Evolutionary conservation across 2,797 vertebrate species (phyloP), one percentile per base, ranked within the genome.

Genomic region (Catharus ustulatus): DNA sequence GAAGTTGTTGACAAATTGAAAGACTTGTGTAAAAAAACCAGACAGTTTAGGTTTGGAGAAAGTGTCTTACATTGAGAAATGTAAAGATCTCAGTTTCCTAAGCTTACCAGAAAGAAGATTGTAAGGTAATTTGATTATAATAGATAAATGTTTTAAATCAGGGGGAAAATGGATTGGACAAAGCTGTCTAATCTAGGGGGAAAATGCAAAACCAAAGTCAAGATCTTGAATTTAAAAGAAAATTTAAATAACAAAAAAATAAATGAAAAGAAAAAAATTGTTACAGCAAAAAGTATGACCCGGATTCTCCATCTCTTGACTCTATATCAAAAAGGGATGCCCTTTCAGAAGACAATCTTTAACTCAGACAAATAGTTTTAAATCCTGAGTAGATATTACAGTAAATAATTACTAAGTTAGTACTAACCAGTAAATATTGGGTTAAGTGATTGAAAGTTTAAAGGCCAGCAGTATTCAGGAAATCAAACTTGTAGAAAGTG

Each of bases 281-380:
- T 4, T 61, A 3, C n/a, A 61, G 26, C 29, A 36, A 49, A 71
- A 83, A 40, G 4, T 24, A 58, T 0, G 0, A 81, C 9, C 4
- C 73, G 30, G 4, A 72, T 78, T 84, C 30, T 90, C 15, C 4
- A 46, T 12, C 13, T 77, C 10, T 59, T 29, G 55, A 48, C 9
- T 79, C 36, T 58, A 0, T 24, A 34, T 57, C 15, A 75, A 84
- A 79, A 61, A 4, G 8, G 0, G 10, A 9, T 68, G 16, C 1
- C 43, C n/a, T 36, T 83, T 77, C 61, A 74, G 66, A 73, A 81
- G 38, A 74, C 11, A 45, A 58, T 16, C 8, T 52, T 87, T 81
- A 81, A 21, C 8, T 36, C 43, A 67, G 20, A 55, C 8, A 58
- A 61, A 38, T 32, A 34, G 3, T 55, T 86, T 69, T 38, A 87